Percentiles rank a stretch among this genome's conserved stretches.
phyloP scores from a whole-genome alignment of 2,888 invertebrate species.

The Spilarctia lutea region DNA sequence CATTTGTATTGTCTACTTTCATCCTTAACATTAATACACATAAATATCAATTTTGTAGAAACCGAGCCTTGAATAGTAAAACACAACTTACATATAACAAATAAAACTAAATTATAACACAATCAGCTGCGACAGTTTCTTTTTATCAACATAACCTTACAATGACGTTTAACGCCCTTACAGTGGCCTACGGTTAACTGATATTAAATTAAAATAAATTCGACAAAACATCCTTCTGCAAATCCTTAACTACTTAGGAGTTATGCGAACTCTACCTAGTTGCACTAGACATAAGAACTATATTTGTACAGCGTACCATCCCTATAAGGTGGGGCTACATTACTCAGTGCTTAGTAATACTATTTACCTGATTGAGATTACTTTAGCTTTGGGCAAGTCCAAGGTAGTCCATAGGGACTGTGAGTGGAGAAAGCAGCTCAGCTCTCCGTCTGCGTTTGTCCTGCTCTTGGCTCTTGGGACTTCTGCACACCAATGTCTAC shows the following conservation, averaged over 20 bases:
- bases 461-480: constrained; percentile 55
- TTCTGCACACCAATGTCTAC: constrained; percentile 62
- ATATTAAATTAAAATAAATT: constrained; percentile 45
- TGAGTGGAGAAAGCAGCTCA: constrained; percentile 71
- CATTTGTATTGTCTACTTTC: constrained; percentile 58
- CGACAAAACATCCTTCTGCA: constrained; percentile 45
- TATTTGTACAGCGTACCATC: constrained; percentile 65
- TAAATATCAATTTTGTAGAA: constrained; percentile 48
- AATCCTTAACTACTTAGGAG: constrained; percentile 42
- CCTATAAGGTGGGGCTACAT: constrained; percentile 66
- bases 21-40: constrained; percentile 41
- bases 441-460: constrained; percentile 66
- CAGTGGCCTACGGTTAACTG: constrained; percentile 33
- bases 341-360: constrained; percentile 76
- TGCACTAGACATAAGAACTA: constrained; percentile 56
- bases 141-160: constrained; percentile 26
- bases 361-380: constrained; percentile 81
- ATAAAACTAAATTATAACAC: constrained; percentile 28
- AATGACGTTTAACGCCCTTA: constrained; percentile 46
- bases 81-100: constrained; percentile 30
- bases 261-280: constrained; percentile 52
- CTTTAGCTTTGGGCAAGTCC: constrained; percentile 82
- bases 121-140: constrained; percentile 36
- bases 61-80: constrained; percentile 33
- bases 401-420: constrained; percentile 63